Evolutionary conservation across 2,113 vertebrate genomes (phyloP), one percentile per base, ranked within the genome.

Genomic region (Callithrix jacchus): DNA sequence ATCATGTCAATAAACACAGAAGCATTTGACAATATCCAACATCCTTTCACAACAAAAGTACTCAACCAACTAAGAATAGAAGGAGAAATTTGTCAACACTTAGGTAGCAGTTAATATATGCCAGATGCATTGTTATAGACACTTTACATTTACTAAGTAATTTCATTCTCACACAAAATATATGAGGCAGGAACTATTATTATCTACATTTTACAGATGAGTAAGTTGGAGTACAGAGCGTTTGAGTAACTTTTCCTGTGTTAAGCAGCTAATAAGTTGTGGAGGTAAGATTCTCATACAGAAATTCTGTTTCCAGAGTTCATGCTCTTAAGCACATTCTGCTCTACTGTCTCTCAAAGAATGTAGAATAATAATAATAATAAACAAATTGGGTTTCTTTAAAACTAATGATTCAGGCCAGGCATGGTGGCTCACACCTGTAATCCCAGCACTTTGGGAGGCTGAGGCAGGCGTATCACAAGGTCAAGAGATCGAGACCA

Each of bases 1-100:
- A 87, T 95, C 58, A 89, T 89, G 45, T 93, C 79, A 94, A 61
- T 77, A 94, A 96, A 86, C 30, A 91, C 6, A 89, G 35, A 95
- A 90, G 11, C 6, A 93, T 71, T 94, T 91, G 58, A 91, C 37
- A 84, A 76, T 77, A 37, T 82, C 68, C 14, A 71, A 85, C 3
- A 71, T 82, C 37, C 23, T 93, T 89, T 85, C 68, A 80, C 80
- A 37, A 93, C 16, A 92, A 95, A 93, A 95, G 74, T 45, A 54
- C 16, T 64, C 56, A 84, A 87, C 14, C 21, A 97, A 58, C 20
- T 96, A 87, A 47, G 58, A 95, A 77, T 47, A 93, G 64, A 88
- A 84, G 54, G 45, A 30, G 58, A 86, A 79, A 17, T 91, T 81
- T 61, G 8, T 87, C 30, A 66, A 79, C 52, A 93, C 14, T 56